Base-by-base conservation (phyloP, 2,113 vertebrate species). In the zebrafish (Danio rerio) region DNA sequence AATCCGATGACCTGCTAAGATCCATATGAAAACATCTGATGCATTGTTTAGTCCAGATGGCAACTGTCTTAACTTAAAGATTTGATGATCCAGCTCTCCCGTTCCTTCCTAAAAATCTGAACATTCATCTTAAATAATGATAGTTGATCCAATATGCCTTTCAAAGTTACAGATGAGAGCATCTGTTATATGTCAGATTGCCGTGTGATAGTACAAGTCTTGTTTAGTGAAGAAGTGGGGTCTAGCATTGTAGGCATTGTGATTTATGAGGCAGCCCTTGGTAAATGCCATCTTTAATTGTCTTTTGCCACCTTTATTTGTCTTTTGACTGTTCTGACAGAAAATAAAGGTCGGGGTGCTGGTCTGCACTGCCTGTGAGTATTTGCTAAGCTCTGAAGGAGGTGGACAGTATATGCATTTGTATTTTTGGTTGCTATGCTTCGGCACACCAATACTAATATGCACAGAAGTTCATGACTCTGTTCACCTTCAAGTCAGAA, bases 261-360 rank as follows among this genome's bases (percentile, higher is more conserved):
- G 71, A 43, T 79, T 79, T 53, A 53, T 53, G 47, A 52, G 47
- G 5, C 9, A 53, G 20, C 9, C 9, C 58, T 66, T 15, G 45
- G 13, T 58, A 81, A 87, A 70, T 80, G 45, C 62, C 76, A 82
- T 20, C 5, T 79, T 68, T 77, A 81, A 85, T 71, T 82, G 63
- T 72, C 5, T 10, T 58, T 56, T 4, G 6, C 9, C 45, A 40
- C 43, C 21, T 81, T 20, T 31, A 31, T 31, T 31, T 31, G 31
- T 31, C 31, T 31, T 13, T 53, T 50, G 7, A 61, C 49, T 31
- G 31, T 16, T 61, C 56, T 63, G 69, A 59, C 69, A 50, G 31
- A 69, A 66, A 55, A 52, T 42, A 80, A 78, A 74, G 62, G 47
- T 82, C 78, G 45, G 50, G 13, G 9, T 77, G 62, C 21, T 82